Evolutionary conservation across 2,113 vertebrate species (phyloP), one percentile per base, ranked within the genome.

Genomic region (Nannobrachium achirus): DNA sequence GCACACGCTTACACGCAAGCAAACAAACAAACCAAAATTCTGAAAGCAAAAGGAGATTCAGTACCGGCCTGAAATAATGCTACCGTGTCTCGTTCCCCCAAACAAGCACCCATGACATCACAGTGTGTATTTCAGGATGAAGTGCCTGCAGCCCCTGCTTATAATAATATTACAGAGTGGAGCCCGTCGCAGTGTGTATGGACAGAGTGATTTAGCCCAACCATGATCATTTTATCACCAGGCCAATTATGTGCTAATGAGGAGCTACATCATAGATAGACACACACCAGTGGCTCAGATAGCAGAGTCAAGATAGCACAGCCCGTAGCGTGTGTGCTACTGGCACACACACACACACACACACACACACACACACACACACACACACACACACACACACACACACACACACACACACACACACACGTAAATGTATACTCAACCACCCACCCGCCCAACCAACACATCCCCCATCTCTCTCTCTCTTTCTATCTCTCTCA

Each of bases 161-260:
- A 56, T 86, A 88, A 87, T 74, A 69, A 52, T 59, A 52, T 69
- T 62, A 75, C 60, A 46, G 38, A 56, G 64, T 50, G 46, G n/a
- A 56, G 63, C 71, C 75, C 76, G 16, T 76, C 56, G 81, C 10
- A 7, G 57, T 39, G 55, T 66, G 61, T 70, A 52, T 61, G 74
- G 67, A 78, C 55, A 56, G 58, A 78, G 66, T 56, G 69, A 89
- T 89, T 89, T 88, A 82, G 82, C 69, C 72, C 52, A 61, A 63
- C 68, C 60, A 68, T 82, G 55, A 84, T 87, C 64, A 82, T 86
- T 91, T 90, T 87, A 91, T 88, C 85, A 84, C 79, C 42, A 46
- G 63, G 19, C 78, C 86, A 89, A 89, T 91, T 86, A 88, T 80
- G 53, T 72, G 49, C 75, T 91, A 88, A 92, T 88, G 76, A 91